Percentiles rank a stretch among this genome's conserved stretches.
These are phyloP conservation scores for Nephrotoma guestfalica DNA, from an alignment of 2,888 invertebrate species.

Conservation along the genomic window DNA sequence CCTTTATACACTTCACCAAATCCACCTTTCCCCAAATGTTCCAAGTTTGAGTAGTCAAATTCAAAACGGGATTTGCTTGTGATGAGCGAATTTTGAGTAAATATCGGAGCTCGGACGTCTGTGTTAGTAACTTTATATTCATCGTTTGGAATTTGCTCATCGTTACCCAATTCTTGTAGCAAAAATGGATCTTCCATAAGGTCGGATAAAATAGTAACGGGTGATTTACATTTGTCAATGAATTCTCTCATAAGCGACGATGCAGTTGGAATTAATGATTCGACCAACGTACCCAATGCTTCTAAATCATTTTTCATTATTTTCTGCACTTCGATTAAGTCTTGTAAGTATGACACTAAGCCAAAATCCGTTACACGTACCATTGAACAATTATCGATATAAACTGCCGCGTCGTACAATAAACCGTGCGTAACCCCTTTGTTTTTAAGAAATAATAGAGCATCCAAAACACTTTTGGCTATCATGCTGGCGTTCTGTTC, in stretches of 20 bases:
- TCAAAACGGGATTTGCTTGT: background rate
- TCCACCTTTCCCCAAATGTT: background rate
- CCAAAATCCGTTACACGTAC: background rate
- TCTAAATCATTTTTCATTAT: background rate
- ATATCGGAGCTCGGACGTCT: background rate
- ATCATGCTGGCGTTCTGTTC: background rate
- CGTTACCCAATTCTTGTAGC: background rate
- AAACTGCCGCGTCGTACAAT: background rate
- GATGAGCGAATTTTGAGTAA: background rate
- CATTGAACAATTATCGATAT: background rate
- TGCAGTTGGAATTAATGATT: background rate
- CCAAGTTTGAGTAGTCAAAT: background rate
- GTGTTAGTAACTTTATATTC: background rate
- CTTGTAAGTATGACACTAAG: background rate
- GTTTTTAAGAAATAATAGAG: background rate
- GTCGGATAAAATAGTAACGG: background rate
- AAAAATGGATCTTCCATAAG: background rate
- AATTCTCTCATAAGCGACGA: background rate
- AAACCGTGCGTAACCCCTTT: background rate
- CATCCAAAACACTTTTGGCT: background rate
- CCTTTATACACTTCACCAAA: background rate
- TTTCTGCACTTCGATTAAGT: background rate
- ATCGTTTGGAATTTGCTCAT: background rate
- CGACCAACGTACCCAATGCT: background rate
- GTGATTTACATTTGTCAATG: background rate